Evolutionary conservation across 1,140 invertebrate genomes (phyloP), one percentile per base, ranked within the genome.

Genomic region (Dendroctonus valens): DNA sequence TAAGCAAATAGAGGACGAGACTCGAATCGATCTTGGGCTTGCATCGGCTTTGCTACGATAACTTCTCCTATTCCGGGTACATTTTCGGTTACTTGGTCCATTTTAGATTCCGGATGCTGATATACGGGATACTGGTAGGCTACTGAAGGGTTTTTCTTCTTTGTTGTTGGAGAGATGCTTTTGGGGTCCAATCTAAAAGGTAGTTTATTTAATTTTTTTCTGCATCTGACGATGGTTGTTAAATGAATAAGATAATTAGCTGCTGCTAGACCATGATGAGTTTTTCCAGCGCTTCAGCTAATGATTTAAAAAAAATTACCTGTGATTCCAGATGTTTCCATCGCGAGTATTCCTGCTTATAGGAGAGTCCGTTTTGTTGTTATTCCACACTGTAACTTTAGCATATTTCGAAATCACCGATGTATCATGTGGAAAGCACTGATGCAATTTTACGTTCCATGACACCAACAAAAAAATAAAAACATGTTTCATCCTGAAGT

Each of bases 351-450:
- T 62, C 40, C 65, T 69, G 67, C 67, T 65, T 8, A 51, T 41
- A 9, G 52, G 51, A 2, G 41, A 65, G 11, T 59, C 51, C 11
- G 69, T 68, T 3, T 62, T 26, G 8, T 54, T 62, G 7, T 67
- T 48, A 40, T 75, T 75, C 74, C 75, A 78, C 58, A 69, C 69
- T 7, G 74, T 69, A n/a, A 77, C 77, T 73, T 73, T 78, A 5
- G 77, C 71, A 60, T 78, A 78, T 44, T 73, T 72, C 6, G 72
- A 72, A 62, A 73, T 70, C 38, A 63, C 48, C n/a, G 51, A 37
- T 48, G 51, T 44, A 44, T 63, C 44, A 55, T 63, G 37, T n/a
- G 61, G 61, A 54, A 54, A 63, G 40, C 61, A 57, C 50, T 67
- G 11, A 49, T 42, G 48, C 8, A 49, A 65, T 9, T 42, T 54